Evolutionary conservation across 2,113 vertebrate species (phyloP), one percentile per base, ranked within the genome.

Genomic region (Eleginops maclovinus): DNA sequence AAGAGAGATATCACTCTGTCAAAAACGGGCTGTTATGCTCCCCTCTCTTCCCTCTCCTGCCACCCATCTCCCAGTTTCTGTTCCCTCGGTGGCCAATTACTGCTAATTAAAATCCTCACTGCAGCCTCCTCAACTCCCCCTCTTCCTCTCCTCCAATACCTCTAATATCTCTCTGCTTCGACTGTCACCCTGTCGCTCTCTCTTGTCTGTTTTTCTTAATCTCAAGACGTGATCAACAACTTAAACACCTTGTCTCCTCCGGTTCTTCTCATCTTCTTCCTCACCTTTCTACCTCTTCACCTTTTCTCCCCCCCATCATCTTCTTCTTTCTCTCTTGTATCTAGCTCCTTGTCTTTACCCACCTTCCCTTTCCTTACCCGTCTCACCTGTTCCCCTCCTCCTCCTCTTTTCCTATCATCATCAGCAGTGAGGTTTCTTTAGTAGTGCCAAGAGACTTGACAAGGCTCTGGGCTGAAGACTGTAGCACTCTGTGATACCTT

Each of bases 11-110:
- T 91, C 89, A 88, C 77, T 90, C 87, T 89, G 88, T 92, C 86
- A 93, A 75, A 89, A 72, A 77, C 66, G 82, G 73, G 26, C 82
- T 84, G 76, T 65, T 85, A 56, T 81, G 72, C 71, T 84, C 61
- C 65, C 50, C 60, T 73, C 81, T 83, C 56, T 62, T 64, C 81
- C 43, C 78, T 71, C 73, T 50, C 26, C 64, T 77, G 69, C 65
- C 26, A 87, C 69, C 67, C 81, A 14, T 86, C 82, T 87, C 67
- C 43, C 72, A 78, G 65, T 85, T 87, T 86, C 88, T 88, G 81
- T 91, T 94, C 93, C 93, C 94, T 93, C 82, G 70, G 94, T 92
- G 93, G 88, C 94, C 93, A 95, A 95, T 95, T 95, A 95, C 88
- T 19, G 62, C 91, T 94, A 94, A 95, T 95, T 95, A 95, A 95